Conservation (phyloP, 2,797 vertebrate species). For the Dicrostonyx torquatus region DNA sequence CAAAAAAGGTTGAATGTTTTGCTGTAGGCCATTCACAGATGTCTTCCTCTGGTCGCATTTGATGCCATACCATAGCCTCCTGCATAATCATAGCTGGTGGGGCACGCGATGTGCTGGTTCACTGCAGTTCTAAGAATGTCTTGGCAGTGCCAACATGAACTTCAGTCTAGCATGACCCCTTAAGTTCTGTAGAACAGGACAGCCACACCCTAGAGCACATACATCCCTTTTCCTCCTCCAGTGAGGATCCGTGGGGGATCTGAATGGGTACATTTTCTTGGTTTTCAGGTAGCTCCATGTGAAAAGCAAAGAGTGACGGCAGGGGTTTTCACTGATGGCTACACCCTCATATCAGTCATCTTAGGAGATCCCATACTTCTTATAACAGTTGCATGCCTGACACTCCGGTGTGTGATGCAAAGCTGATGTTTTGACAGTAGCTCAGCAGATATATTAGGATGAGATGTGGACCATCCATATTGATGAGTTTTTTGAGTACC, state of each 20-base stretch:
- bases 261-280: background rate
- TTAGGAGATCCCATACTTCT: background rate
- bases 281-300: background rate
- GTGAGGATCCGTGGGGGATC: background rate
- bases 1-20: background rate
- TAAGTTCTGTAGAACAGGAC: background rate
- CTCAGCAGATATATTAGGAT: background rate
- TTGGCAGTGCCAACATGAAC: background rate
- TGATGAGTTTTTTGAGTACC: background rate
- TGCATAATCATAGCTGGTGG: background rate
- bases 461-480: background rate
- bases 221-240: background rate
- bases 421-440: background rate
- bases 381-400: background rate
- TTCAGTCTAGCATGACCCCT: background rate
- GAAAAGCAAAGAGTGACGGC: background rate
- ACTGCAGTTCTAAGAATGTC: background rate
- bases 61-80: background rate
- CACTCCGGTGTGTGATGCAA: background rate
- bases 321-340: accelerated
- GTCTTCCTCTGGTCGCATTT: background rate
- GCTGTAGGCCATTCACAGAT: background rate
- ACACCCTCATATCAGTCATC: background rate
- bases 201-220: background rate
- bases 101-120: background rate